These are phyloP conservation scores for Schizopygopsis malacanthus DNA, from an alignment of 2,797 vertebrate genomes.

Conservation along the genomic window DNA sequence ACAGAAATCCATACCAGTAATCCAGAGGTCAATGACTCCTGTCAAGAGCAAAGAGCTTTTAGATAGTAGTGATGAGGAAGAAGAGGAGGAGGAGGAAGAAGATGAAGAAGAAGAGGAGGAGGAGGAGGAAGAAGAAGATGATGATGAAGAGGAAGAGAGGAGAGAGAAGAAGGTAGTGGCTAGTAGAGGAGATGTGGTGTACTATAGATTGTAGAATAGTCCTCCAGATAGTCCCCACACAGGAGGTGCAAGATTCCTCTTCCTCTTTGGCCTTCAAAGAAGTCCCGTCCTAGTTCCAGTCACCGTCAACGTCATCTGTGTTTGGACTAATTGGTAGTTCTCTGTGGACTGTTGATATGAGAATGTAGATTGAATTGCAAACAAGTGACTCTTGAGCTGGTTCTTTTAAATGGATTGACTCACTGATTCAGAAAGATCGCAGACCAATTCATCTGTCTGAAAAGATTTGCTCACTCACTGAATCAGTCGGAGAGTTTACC, in stretches of 20 bases:
- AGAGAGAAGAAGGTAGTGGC: conserved; percentile 68
- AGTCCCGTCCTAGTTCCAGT: background rate
- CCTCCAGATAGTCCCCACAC: conserved; percentile 8
- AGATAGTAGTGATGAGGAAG: conserved; percentile 69
- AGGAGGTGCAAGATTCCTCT: conserved; percentile 18
- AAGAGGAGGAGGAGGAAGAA: conserved; percentile 66
- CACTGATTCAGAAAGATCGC: background rate
- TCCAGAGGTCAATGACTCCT: conserved; percentile 60
- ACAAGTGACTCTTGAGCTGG: background rate
- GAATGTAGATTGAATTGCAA: background rate
- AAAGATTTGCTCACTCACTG: background rate
- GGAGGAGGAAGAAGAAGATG: conserved; percentile 10
- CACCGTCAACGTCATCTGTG: background rate
- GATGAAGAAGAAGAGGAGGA: conserved; percentile 57
- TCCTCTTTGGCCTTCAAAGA: background rate
- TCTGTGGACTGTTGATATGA: background rate
- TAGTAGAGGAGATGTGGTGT: background rate
- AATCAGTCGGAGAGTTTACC: background rate
- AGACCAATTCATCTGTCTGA: background rate
- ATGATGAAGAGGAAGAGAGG: conserved; percentile 63
- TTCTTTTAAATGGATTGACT: background rate
- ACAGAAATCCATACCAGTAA: conserved; percentile 59
- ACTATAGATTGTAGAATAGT: conserved; percentile 54
- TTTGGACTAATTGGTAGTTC: conserved; percentile 6
- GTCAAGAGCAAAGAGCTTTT: conserved; percentile 58